These are phyloP conservation scores for Netelia fuscicornis DNA, from an alignment of 2,888 invertebrate genomes.

Conservation along the genomic window DNA sequence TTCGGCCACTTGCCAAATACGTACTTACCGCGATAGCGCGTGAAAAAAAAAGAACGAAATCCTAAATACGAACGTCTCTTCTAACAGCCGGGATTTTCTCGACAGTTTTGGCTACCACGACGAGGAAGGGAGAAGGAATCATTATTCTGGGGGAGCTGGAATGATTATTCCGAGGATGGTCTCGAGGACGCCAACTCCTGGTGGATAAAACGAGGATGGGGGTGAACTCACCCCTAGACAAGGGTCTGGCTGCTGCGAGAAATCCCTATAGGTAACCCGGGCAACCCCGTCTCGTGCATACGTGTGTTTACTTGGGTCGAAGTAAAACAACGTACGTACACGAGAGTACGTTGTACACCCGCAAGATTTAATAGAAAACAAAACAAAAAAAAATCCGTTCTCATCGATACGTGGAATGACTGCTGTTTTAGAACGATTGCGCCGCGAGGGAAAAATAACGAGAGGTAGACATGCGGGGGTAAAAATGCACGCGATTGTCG, in stretches of 20 bases:
- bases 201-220: conserved; percentile 32
- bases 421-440: conserved; percentile 33
- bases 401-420: conserved; percentile 45
- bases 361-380: conserved; percentile 1
- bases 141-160: background rate
- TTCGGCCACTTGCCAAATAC: conserved; percentile 38
- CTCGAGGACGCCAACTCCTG: conserved; percentile 23
- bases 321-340: conserved; percentile 13
- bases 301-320: conserved; percentile 21
- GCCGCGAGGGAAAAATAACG: background rate
- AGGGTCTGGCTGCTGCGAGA: conserved; percentile 43
- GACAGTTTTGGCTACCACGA: background rate
- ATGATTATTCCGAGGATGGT: conserved; percentile 44
- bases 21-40: background rate
- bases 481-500: conserved; percentile 5
- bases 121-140: background rate
- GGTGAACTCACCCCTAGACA: conserved; percentile 33
- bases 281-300: conserved; percentile 31
- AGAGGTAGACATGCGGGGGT: background rate
- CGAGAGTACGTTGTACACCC: background rate
- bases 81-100: too few species aligned
- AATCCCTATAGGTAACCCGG: conserved; percentile 45
- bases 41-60: background rate
- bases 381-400: conserved; percentile 4
- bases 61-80: too few species aligned